These are phyloP conservation scores for Lasius fuliginosus DNA, from an alignment of 2,888 invertebrate genomes.

Conservation along the genomic window DNA sequence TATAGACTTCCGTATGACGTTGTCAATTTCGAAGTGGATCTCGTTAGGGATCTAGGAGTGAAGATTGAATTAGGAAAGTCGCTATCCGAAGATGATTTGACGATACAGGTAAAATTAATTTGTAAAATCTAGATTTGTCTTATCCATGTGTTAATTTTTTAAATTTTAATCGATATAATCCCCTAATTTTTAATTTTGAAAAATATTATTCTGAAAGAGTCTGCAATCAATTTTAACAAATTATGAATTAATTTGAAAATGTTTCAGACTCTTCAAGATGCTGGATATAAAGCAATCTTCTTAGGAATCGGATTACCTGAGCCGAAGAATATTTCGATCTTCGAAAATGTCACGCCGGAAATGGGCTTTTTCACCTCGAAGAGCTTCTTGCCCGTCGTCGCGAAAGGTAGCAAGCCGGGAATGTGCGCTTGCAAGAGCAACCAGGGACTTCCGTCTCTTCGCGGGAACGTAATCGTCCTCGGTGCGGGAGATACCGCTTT, in stretches of 20 bases:
- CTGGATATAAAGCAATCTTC: constrained; percentile 93
- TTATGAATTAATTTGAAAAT: constrained; percentile 3
- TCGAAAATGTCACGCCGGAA: constrained; percentile 90
- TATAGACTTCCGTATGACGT: constrained; percentile 97
- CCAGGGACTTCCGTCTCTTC: constrained; percentile 90
- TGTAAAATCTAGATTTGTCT: background rate
- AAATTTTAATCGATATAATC: background rate
- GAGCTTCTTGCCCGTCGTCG: constrained; percentile 95
- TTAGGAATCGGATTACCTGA: constrained; percentile 96
- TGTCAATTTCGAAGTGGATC: constrained; percentile 96
- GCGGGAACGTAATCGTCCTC: constrained; percentile 95
- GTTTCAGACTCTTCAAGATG: constrained; percentile 87
- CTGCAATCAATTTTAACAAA: background rate
- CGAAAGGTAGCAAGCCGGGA: constrained; percentile 96
- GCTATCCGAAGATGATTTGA: constrained; percentile 91
- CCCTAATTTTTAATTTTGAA: background rate
- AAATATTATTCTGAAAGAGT: background rate
- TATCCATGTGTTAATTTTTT: background rate
- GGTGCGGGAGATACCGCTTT: constrained; percentile 99
- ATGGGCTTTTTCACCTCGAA: constrained; percentile 99
- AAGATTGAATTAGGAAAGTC: constrained; percentile 92
- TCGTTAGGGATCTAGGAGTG: constrained; percentile 97
- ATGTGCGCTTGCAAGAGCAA: constrained; percentile 88
- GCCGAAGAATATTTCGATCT: constrained; percentile 93
- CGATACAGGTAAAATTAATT: constrained; percentile 88